Evolutionary conservation across 2,888 invertebrate genomes (phyloP).

Genomic region (Rugalucina vietnamica): DNA sequence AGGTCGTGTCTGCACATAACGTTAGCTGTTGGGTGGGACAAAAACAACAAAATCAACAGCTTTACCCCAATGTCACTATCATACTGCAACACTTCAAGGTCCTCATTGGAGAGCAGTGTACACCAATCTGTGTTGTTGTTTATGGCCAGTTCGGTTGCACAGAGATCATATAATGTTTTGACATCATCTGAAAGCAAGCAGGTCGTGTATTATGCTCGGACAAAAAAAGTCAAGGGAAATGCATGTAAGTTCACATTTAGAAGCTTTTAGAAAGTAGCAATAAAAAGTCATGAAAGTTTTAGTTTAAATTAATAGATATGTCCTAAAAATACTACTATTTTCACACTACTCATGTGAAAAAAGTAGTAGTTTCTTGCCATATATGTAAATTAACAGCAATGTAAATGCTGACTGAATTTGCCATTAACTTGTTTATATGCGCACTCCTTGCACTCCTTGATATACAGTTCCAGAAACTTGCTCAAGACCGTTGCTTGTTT

Average conservation of each 20-base stretch:
- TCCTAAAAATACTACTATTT: not conserved
- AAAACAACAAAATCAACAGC: not conserved
- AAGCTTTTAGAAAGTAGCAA: not conserved
- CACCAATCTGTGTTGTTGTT: slow-evolving; percentile 81
- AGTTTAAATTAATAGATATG: not conserved
- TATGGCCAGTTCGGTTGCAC: slow-evolving; percentile 80
- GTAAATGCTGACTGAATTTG: too few species aligned
- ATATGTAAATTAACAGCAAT: too few species aligned
- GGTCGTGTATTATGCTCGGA: not conserved
- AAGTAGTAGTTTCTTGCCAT: not conserved
- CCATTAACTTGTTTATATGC: too few species aligned
- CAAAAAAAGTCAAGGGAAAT: not conserved
- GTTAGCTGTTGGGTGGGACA: not conserved
- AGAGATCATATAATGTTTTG: slow-evolving; percentile 74
- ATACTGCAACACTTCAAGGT: slow-evolving; percentile 81
- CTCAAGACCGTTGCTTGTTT: too few species aligned
- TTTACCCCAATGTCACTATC: slow-evolving; percentile 81
- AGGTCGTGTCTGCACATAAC: too few species aligned
- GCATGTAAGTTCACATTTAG: not conserved
- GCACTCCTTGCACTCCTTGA: too few species aligned
- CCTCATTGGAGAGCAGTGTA: slow-evolving; percentile 76
- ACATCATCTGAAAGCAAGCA: slow-evolving; percentile 70
- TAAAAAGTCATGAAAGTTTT: not conserved
- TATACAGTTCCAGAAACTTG: too few species aligned
- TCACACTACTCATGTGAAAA: not conserved